Conservation (phyloP, 2,888 invertebrate genomes). For the Mamestra brassicae region DNA sequence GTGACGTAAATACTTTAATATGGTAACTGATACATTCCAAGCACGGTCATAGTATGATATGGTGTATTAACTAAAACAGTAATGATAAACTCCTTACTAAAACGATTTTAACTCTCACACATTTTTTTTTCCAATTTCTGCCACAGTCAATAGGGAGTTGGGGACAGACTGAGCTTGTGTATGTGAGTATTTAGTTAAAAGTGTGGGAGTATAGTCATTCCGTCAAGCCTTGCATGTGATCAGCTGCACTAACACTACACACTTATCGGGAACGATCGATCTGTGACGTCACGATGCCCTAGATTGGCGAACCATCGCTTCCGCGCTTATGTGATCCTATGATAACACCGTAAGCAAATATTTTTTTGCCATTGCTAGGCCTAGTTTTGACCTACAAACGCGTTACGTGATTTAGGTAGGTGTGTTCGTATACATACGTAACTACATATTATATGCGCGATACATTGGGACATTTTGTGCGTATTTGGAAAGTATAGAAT, state of each 20-base stretch:
- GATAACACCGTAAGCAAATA: background rate
- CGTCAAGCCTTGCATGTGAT: background rate
- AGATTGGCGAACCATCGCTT: background rate
- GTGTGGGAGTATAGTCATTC: background rate
- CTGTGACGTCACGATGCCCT: conserved; percentile 15
- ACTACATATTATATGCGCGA: background rate
- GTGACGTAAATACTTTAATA: background rate
- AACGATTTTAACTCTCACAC: background rate
- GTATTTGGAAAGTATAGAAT: background rate
- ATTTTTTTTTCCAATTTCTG: background rate
- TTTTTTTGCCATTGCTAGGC: background rate
- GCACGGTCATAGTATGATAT: background rate
- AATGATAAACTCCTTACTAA: background rate
- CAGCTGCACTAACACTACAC: conserved; percentile 1
- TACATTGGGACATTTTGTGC: background rate
- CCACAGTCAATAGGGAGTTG: too few species aligned
- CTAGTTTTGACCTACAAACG: background rate
- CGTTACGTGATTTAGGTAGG: background rate
- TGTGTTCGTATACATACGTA: background rate
- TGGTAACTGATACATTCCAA: too few species aligned
- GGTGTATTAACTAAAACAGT: background rate
- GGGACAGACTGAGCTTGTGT: too few species aligned
- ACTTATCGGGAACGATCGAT: background rate
- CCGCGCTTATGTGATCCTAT: background rate
- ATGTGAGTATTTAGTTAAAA: too few species aligned